Percentiles rank a stretch among this genome's conserved stretches.
phyloP scores from a whole-genome alignment of 2,888 invertebrate species.

The Himalopsyche japonica region DNA sequence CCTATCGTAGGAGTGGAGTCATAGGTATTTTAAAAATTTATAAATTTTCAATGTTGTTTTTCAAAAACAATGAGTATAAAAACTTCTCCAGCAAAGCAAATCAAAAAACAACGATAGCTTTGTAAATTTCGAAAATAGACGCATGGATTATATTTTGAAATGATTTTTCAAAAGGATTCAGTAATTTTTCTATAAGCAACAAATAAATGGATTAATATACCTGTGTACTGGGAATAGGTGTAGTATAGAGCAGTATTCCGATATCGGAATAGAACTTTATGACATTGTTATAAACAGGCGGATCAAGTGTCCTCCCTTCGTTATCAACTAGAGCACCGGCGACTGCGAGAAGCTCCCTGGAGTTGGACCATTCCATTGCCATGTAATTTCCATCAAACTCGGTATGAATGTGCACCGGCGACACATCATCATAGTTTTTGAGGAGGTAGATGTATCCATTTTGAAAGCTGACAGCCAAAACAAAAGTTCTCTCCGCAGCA shows the following conservation, averaged over 20 bases:
- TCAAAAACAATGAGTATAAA: too few relatives aligned
- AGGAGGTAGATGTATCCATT: slow-evolving; percentile 89
- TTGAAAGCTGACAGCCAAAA: slow-evolving; percentile 84
- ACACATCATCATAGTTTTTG: slow-evolving; percentile 91
- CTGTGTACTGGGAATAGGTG: slow-evolving; percentile 76
- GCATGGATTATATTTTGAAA: too few relatives aligned
- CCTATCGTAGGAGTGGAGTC: too few relatives aligned
- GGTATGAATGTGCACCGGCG: slow-evolving; percentile 84
- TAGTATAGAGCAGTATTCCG: slow-evolving; percentile 80
- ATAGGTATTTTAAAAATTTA: too few relatives aligned
- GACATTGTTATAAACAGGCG: slow-evolving; percentile 72
- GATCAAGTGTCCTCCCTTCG: slow-evolving; percentile 47
- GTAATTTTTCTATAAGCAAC: too few relatives aligned
- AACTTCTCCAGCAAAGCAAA: too few relatives aligned
- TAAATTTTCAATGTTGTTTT: too few relatives aligned
- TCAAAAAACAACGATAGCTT: too few relatives aligned
- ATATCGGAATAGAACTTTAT: slow-evolving; percentile 90
- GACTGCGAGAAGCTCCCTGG: slow-evolving; percentile 87
- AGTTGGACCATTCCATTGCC: slow-evolving; percentile 96
- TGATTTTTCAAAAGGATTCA: too few relatives aligned
- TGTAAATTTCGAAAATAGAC: too few relatives aligned
- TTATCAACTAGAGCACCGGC: slow-evolving; percentile 70
- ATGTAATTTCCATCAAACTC: slow-evolving; percentile 77
- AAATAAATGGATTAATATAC: slow-evolving; percentile 49
- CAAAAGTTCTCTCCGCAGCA: slow-evolving; percentile 68